Percentiles rank a stretch among this genome's conserved stretches.
Conservation (phyloP, 2,888 invertebrate species). For the Physocephala rufipes region DNA sequence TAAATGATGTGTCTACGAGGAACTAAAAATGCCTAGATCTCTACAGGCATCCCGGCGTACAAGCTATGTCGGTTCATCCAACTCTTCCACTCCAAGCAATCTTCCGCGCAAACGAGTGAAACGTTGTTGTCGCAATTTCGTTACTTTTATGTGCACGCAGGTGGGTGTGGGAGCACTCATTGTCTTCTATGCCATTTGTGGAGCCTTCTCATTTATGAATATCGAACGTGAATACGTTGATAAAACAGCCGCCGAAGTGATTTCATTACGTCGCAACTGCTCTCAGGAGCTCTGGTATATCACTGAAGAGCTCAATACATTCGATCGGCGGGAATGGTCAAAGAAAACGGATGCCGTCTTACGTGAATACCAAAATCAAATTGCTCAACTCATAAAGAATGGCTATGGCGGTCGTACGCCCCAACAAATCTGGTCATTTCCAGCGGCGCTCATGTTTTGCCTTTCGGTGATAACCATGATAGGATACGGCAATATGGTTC, state of each 20-base stretch:
- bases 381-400: slow-evolving; percentile 72
- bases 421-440: slow-evolving; percentile 84
- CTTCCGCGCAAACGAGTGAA: slow-evolving; percentile 81
- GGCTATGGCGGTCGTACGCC: slow-evolving; percentile 78
- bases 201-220: slow-evolving; percentile 82
- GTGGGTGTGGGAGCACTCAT: slow-evolving; percentile 89
- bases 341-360: slow-evolving; percentile 72
- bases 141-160: slow-evolving; percentile 93
- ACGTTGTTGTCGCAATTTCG: slow-evolving; percentile 84
- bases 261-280: slow-evolving; percentile 70
- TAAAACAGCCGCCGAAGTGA: slow-evolving; percentile 68
- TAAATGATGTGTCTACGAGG: not conserved
- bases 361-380: slow-evolving; percentile 73
- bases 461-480: slow-evolving; percentile 92
- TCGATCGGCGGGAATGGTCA: slow-evolving; percentile 75
- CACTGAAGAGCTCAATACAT: slow-evolving; percentile 73
- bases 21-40: slow-evolving; percentile 41
- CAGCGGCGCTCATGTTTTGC: slow-evolving; percentile 88
- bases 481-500: slow-evolving; percentile 88
- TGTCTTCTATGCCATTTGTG: slow-evolving; percentile 86
- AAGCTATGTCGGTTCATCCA: slow-evolving; percentile 39
- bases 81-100: slow-evolving; percentile 73
- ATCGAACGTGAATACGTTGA: slow-evolving; percentile 75
- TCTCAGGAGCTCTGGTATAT: slow-evolving; percentile 76
- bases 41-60: slow-evolving; percentile 39